Conservation (phyloP, 1,140 invertebrate genomes). For the Rhysida immarginata region DNA sequence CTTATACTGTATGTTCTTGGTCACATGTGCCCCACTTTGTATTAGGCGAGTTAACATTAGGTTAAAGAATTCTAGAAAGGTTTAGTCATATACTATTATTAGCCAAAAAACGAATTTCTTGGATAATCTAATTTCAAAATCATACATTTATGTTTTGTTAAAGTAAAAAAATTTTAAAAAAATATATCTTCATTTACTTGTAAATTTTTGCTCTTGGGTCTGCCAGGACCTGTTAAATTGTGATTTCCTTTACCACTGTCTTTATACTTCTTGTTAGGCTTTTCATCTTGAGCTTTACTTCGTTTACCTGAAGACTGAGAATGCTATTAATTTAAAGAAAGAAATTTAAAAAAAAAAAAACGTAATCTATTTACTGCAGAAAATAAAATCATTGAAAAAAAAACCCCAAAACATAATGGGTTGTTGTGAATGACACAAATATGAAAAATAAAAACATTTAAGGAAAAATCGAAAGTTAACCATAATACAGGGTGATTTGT, state of each 20-base stretch:
- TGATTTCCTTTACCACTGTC: constrained; percentile 20
- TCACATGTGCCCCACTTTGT: too few species aligned
- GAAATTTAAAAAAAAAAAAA: background rate
- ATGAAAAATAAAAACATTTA: too few species aligned
- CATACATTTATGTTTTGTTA: background rate
- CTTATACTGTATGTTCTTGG: too few species aligned
- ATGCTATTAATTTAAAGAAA: constrained; percentile 11
- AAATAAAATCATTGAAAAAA: background rate
- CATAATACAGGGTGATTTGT: too few species aligned
- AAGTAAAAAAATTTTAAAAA: too few species aligned
- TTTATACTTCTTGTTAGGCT: constrained; percentile 30
- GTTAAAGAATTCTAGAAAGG: too few species aligned
- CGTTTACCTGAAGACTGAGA: constrained; percentile 23
- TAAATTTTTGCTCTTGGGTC: constrained; percentile 23
- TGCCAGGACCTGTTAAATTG: constrained; percentile 9
- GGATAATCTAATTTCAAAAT: constrained; percentile 12
- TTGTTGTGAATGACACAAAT: too few species aligned
- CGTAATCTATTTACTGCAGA: background rate
- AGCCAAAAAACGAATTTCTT: too few species aligned
- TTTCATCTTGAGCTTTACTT: constrained; percentile 26
- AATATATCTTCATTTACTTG: background rate
- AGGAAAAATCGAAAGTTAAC: too few species aligned
- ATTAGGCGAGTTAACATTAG: too few species aligned
- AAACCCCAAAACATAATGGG: too few species aligned
- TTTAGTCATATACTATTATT: too few species aligned